phyloP scores from a whole-genome alignment of 2,888 invertebrate species.

The Nymphalis polychloros region DNA sequence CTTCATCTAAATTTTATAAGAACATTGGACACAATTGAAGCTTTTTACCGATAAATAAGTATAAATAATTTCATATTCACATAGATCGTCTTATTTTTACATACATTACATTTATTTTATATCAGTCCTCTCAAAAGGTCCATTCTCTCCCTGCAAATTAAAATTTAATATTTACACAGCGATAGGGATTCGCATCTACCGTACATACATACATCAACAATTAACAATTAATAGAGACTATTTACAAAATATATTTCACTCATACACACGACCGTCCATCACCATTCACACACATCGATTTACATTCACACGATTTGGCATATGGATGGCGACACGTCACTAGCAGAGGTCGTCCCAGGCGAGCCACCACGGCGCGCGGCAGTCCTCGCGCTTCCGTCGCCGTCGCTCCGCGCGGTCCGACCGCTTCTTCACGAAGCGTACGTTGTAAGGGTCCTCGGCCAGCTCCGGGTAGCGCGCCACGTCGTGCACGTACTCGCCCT shows the following conservation, averaged over 20 bases:
- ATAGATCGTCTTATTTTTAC: slow-evolving; percentile 81
- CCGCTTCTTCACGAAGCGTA: slow-evolving; percentile 92
- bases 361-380: slow-evolving; percentile 77
- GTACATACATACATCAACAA: slow-evolving; percentile 82
- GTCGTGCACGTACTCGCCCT: slow-evolving; percentile 95
- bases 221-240: slow-evolving; percentile 82
- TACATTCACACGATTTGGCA: slow-evolving; percentile 79
- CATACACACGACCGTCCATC: slow-evolving; percentile 60
- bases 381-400: slow-evolving; percentile 85
- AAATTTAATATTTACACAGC: slow-evolving; percentile 80
- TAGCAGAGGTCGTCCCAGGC: slow-evolving; percentile 74
- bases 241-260: slow-evolving; percentile 77
- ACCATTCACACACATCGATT: slow-evolving; percentile 60
- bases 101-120: slow-evolving; percentile 82
- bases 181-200: slow-evolving; percentile 81
- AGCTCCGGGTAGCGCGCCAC: slow-evolving; percentile 94
- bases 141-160: slow-evolving; percentile 82
- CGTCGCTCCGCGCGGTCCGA: slow-evolving; percentile 86
- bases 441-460: slow-evolving; percentile 97
- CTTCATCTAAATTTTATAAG: slow-evolving; percentile 82
- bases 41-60: slow-evolving; percentile 82
- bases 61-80: slow-evolving; percentile 83
- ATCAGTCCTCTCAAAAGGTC: slow-evolving; percentile 83
- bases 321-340: slow-evolving; percentile 76
- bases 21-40: slow-evolving; percentile 82